phyloP scores from a whole-genome alignment of 64 coral and sea anemone genomes.

The Acropora yongei region DNA sequence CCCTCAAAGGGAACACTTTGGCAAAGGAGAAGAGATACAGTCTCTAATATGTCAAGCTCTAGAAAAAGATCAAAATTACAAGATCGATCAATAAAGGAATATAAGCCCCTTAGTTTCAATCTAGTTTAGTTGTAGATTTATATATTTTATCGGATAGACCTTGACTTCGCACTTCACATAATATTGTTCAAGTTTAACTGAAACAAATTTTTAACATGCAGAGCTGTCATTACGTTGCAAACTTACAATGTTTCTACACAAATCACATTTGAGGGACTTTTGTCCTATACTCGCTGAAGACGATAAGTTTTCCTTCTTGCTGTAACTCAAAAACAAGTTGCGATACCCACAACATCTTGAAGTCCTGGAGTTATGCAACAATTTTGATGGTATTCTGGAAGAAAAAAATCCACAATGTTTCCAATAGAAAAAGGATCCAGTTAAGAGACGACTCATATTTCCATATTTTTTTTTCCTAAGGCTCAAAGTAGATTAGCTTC shows the following conservation, averaged over 20 bases:
- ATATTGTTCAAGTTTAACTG: background rate
- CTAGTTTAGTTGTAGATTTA: too few species aligned
- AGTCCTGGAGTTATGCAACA: background rate
- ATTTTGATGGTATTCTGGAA: background rate
- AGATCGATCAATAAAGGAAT: too few species aligned
- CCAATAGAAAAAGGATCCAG: background rate
- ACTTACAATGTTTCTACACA: background rate
- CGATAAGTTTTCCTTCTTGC: background rate
- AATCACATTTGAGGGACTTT: background rate
- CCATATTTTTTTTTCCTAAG: background rate
- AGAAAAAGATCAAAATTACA: too few species aligned
- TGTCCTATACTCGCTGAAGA: background rate
- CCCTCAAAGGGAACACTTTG: too few species aligned
- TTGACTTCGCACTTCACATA: background rate
- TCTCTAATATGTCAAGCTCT: too few species aligned
- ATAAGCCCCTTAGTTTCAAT: too few species aligned
- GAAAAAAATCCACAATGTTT: slow-evolving; percentile 1
- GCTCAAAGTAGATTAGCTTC: too few species aligned
- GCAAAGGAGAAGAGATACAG: too few species aligned
- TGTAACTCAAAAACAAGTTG: background rate
- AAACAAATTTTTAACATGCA: background rate
- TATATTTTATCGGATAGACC: too few species aligned
- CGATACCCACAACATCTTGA: background rate
- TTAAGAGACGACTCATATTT: slow-evolving; percentile 1
- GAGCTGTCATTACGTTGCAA: background rate